Percentiles rank a stretch among this genome's conserved stretches.
phyloP scores from a whole-genome alignment of 1,140 invertebrate species.

The Ceratoteleas bidentatus region DNA sequence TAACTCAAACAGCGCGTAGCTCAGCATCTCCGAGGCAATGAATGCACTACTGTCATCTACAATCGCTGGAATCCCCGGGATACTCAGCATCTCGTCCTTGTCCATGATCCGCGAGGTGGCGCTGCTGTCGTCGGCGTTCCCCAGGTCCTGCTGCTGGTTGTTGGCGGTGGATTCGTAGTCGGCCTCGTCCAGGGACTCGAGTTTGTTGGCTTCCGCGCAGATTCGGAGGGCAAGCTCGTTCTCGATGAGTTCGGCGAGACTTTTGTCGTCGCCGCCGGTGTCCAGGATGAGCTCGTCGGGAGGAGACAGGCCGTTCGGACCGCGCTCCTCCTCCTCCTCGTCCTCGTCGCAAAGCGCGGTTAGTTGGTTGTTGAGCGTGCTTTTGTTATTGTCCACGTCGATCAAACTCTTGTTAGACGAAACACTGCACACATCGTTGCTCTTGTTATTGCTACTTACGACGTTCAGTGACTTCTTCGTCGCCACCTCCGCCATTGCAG shows the following conservation, averaged over 20 bases:
- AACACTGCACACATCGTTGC: slow-evolving; percentile 79
- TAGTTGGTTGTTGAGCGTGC: slow-evolving; percentile 77
- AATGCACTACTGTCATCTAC: slow-evolving; percentile 72
- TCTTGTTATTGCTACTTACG: slow-evolving; percentile 79
- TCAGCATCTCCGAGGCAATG: slow-evolving; percentile 72
- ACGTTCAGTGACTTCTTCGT: slow-evolving; percentile 78
- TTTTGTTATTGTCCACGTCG: slow-evolving; percentile 78
- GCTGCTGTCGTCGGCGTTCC: slow-evolving; percentile 71
- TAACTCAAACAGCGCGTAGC: slow-evolving; percentile 69
- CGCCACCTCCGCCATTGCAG: slow-evolving; percentile 79
- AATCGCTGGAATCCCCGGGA: slow-evolving; percentile 16
- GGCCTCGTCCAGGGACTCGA: no score
- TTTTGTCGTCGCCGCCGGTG: slow-evolving; percentile 73
- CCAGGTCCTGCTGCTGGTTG: slow-evolving; percentile 24
- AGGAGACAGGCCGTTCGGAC: slow-evolving; percentile 68
- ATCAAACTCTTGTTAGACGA: slow-evolving; percentile 81
- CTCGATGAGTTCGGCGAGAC: slow-evolving; percentile 78
- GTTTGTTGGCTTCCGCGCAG: slow-evolving; percentile 61
- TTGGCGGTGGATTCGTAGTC: background rate
- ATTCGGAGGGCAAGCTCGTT: slow-evolving; percentile 78
- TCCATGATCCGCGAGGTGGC: slow-evolving; percentile 37
- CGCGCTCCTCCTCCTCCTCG: slow-evolving; percentile 72
- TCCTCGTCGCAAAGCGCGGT: slow-evolving; percentile 75
- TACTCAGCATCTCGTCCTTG: background rate
- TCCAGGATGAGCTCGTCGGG: slow-evolving; percentile 71